phyloP scores from a whole-genome alignment of 2,888 invertebrate genomes.

The Portevinia maculata region DNA sequence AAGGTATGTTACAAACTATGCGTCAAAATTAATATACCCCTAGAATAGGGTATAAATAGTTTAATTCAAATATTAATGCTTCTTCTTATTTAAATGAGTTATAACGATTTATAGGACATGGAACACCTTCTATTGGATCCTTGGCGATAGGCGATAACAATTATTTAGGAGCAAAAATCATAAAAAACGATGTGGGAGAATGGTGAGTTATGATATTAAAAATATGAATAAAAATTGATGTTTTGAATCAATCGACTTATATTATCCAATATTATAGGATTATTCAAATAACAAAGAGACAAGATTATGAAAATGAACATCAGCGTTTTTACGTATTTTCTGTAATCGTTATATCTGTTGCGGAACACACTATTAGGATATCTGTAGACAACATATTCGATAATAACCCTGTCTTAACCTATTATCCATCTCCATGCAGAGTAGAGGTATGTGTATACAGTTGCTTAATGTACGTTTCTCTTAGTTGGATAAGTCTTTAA shows the following conservation, averaged over 20 bases:
- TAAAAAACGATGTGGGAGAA: conserved; percentile 49
- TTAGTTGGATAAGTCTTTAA: neutral
- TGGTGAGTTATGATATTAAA: conserved; percentile 63
- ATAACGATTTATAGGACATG: conserved; percentile 52
- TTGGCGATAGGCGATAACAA: conserved; percentile 75
- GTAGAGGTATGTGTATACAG: conserved; percentile 81
- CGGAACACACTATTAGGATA: conserved; percentile 77
- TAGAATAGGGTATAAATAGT: no score
- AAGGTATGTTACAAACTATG: no score
- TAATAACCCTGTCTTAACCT: conserved; percentile 84
- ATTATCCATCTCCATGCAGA: conserved; percentile 83
- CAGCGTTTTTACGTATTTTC: conserved; percentile 83
- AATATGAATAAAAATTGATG: neutral
- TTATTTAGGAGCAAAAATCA: conserved; percentile 72
- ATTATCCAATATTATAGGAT: conserved; percentile 71
- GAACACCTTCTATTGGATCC: conserved; percentile 71
- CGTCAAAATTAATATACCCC: no score
- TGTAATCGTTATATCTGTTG: conserved; percentile 77
- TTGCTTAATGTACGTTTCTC: neutral
- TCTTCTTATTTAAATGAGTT: neutral
- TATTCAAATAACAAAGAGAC: conserved; percentile 81
- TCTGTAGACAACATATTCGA: conserved; percentile 83
- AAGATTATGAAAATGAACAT: conserved; percentile 84
- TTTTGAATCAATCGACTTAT: no score
- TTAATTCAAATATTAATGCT: no score